Base-by-base conservation (phyloP, 2,888 invertebrate species). In the Nudaria mundana region DNA sequence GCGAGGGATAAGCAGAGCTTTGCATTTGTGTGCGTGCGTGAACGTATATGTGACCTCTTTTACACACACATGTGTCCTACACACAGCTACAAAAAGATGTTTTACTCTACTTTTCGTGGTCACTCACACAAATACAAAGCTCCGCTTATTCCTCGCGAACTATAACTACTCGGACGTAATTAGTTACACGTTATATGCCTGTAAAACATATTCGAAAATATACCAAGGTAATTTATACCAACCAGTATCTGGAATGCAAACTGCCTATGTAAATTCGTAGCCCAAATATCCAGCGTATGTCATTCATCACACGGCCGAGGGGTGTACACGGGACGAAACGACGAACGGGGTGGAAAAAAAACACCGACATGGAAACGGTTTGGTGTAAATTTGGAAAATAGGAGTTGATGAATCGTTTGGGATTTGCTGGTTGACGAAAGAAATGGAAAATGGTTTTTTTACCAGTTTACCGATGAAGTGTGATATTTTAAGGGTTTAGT, bases 211-310 rank as follows among this genome's bases (percentile, higher is more conserved):
- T n/a, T n/a, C n/a, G n/a, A n/a, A n/a, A n/a, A n/a, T n/a, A n/a
- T n/a, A n/a, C n/a, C n/a, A n/a, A n/a, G n/a, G n/a, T n/a, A n/a
- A n/a, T n/a, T n/a, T n/a, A n/a, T n/a, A n/a, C n/a, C n/a, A n/a
- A n/a, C n/a, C n/a, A n/a, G n/a, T n/a, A n/a, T n/a, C n/a, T 25
- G 31, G 29, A 47, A 32, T 56, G 49, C 57, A 59, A 60, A 59
- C 54, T 47, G 32, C 44, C 58, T 42, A 51, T 58, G 61, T 45
- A 58, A 58, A 58, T 58, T 60, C 50, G 38, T 46, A 47, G 40
- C 38, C 48, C 40, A 42, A 52, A 48, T 56, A 51, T 51, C 48
- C 48, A 46, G 32, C 54, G 57, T 52, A 47, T 54, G 54, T 49
- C 58, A 54, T 58, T 52, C 57, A 58, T 58, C 58, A 54, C 54